Evolutionary conservation across 2,113 vertebrate species (phyloP).

Genomic region (Hyperoodon ampullatus): DNA sequence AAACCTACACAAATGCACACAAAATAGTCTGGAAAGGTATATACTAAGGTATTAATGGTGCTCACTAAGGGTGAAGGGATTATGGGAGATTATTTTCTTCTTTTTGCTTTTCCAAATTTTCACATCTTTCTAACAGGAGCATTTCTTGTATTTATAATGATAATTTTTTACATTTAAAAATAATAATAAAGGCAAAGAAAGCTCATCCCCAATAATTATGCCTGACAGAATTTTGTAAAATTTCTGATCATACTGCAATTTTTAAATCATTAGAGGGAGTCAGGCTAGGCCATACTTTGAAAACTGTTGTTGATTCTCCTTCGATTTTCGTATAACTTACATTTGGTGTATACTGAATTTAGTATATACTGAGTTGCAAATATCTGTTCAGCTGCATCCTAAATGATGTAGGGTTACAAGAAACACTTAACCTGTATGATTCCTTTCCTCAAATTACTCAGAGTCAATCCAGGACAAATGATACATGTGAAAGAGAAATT

Average conservation of each 20-base stretch:
- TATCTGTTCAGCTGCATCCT: neutral
- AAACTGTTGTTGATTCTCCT: neutral
- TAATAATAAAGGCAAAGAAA: neutral
- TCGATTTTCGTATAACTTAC: neutral
- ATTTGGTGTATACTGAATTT: neutral
- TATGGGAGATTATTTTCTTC: neutral
- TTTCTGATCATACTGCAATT: neutral
- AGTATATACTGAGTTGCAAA: neutral
- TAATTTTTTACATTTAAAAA: neutral
- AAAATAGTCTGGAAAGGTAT: neutral
- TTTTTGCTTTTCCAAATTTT: conserved; percentile 33
- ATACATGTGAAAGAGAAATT: neutral
- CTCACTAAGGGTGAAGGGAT: neutral
- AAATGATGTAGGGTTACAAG: neutral
- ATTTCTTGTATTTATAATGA: neutral
- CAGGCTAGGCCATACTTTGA: neutral
- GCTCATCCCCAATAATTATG: neutral
- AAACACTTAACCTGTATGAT: neutral
- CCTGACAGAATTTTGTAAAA: neutral
- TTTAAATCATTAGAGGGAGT: neutral
- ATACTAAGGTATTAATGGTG: neutral
- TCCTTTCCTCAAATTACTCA: neutral
- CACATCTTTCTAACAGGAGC: neutral
- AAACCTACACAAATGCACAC: neutral
- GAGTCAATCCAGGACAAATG: neutral